A percentile compares a stretch with the other conserved stretches of the same genome.
Conservation (phyloP, 2,888 invertebrate species). For the Amiota minor region DNA sequence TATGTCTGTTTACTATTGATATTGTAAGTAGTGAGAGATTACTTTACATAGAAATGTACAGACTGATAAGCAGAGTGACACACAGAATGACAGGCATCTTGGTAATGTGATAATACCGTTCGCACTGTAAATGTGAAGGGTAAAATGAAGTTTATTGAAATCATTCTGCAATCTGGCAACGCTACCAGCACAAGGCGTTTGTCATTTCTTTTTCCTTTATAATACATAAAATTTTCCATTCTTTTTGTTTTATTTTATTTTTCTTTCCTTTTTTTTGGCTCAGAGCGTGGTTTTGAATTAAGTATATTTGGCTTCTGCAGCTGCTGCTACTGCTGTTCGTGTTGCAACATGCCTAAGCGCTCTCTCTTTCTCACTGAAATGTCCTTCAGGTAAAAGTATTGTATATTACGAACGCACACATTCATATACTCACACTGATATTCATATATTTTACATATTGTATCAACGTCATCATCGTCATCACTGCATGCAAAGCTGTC, state of each 20-base stretch:
- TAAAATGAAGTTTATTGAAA: constrained; percentile 1
- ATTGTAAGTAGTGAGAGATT: too few species aligned
- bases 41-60: too few species aligned
- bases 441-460: too few species aligned
- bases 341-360: background rate
- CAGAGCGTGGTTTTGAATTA: background rate
- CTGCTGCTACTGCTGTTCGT: background rate
- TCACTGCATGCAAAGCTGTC: constrained; percentile 20
- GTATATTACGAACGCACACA: background rate
- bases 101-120: background rate
- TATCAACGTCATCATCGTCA: background rate
- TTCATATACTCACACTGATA: background rate
- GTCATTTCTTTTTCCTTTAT: background rate
- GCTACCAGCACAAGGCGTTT: background rate
- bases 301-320: background rate
- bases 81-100: too few species aligned
- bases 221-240: background rate
- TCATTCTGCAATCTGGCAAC: background rate
- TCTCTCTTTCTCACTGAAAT: background rate
- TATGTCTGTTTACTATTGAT: too few species aligned
- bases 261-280: background rate
- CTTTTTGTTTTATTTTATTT: background rate
- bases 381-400: too few species aligned
- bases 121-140: constrained; percentile 4
- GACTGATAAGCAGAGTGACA: too few species aligned